Evolutionary conservation across 2,797 vertebrate species (phyloP).

Genomic region (Prionace glauca): DNA sequence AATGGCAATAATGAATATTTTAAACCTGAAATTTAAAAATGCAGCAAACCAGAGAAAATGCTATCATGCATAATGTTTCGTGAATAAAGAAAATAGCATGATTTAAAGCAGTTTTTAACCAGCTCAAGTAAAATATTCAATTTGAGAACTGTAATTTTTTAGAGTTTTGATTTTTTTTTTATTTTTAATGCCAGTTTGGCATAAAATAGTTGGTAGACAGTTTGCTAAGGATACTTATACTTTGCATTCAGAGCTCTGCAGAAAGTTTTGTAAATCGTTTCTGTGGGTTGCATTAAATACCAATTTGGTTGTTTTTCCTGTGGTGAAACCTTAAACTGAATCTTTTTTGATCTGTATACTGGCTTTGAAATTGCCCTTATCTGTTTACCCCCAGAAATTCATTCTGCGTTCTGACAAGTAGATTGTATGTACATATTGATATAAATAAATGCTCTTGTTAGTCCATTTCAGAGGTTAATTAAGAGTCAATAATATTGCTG

Average conservation of each 20-base stretch:
- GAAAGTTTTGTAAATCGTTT: not conserved
- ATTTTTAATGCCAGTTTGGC: not conserved
- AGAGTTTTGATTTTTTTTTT: not conserved
- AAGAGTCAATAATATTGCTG: too few relatives aligned
- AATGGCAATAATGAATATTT: conserved; percentile 26
- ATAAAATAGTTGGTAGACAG: not conserved
- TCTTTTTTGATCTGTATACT: not conserved
- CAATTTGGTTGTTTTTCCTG: not conserved
- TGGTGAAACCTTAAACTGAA: not conserved
- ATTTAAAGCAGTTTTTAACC: not conserved
- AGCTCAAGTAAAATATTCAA: not conserved
- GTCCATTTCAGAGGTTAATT: too few relatives aligned
- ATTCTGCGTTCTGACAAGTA: not conserved
- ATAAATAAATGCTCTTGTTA: too few relatives aligned
- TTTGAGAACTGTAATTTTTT: conserved; percentile 4
- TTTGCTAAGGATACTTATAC: not conserved
- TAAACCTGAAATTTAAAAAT: conserved; percentile 28
- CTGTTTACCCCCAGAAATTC: not conserved
- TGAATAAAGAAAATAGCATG: not conserved
- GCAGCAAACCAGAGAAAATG: conserved; percentile 27
- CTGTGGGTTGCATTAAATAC: not conserved
- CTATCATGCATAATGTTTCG: conserved; percentile 21
- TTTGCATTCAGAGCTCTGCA: not conserved
- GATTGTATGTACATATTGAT: not conserved
- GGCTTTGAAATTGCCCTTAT: not conserved